Evolutionary conservation across 2,888 invertebrate genomes (phyloP).

Genomic region (Tolmerus cingulatus): DNA sequence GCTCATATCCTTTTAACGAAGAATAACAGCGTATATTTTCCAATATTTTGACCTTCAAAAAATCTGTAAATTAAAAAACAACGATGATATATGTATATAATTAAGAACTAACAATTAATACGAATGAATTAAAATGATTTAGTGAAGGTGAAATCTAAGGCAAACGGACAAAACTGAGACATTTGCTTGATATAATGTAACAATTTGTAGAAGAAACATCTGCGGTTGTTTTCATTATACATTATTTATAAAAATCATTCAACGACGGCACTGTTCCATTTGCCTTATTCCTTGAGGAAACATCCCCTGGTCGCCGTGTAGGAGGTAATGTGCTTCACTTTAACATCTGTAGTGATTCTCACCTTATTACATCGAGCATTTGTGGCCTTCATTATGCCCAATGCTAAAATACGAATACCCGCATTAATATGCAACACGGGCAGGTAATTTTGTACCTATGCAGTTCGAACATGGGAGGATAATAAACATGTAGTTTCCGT

Average conservation of each 20-base stretch:
- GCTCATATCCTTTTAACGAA: conserved; percentile 29
- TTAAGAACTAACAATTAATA: background rate
- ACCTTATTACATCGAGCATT: background rate
- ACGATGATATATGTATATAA: background rate
- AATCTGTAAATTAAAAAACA: background rate
- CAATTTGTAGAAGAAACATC: background rate
- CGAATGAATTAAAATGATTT: background rate
- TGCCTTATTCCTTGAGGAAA: background rate
- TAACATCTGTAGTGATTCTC: background rate
- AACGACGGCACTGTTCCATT: background rate
- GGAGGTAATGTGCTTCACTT: background rate
- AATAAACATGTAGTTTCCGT: background rate
- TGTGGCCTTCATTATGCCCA: background rate
- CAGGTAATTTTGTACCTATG: background rate
- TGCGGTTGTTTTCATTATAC: background rate
- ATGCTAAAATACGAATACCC: background rate
- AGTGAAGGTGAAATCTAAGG: background rate
- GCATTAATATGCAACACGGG: background rate
- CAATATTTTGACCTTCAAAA: background rate
- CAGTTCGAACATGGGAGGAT: background rate
- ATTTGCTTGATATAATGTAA: background rate
- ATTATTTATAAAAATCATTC: background rate
- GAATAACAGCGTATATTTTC: background rate
- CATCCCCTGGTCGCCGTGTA: background rate
- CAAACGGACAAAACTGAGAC: background rate